phyloP scores from a whole-genome alignment of 2,888 invertebrate genomes.

The Ochropleura plecta region DNA sequence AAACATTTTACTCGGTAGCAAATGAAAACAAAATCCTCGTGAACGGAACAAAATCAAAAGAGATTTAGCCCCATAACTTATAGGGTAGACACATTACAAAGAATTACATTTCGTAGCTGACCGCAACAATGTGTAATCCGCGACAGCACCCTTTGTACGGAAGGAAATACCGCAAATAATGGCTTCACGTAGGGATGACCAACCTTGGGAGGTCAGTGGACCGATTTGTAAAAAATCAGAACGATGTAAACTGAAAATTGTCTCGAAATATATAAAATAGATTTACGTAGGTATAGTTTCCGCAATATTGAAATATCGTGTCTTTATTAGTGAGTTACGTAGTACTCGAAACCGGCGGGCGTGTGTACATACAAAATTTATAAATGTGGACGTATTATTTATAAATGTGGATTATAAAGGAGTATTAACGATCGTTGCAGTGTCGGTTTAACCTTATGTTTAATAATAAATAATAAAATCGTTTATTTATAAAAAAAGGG shows the following conservation, averaged over 20 bases:
- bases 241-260: neutral
- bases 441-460: too few relatives aligned
- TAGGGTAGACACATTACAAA: constrained; percentile 37
- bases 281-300: neutral
- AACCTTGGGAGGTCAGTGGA: neutral
- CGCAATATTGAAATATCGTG: neutral
- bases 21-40: neutral
- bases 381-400: too few relatives aligned
- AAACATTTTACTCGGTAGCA: neutral
- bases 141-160: constrained; percentile 49
- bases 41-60: constrained; percentile 33
- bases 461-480: too few relatives aligned
- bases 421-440: too few relatives aligned
- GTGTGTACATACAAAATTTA: too few relatives aligned
- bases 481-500: too few relatives aligned
- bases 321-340: neutral
- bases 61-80: constrained; percentile 36
- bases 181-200: constrained; percentile 20
- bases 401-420: too few relatives aligned
- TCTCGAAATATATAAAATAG: neutral
- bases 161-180: constrained; percentile 56
- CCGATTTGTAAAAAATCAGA: neutral
- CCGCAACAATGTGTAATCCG: constrained; percentile 58
- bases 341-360: too few relatives aligned
- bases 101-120: constrained; percentile 54